Conservation (phyloP, 2,797 vertebrate species). For the Characodon lateralis region DNA sequence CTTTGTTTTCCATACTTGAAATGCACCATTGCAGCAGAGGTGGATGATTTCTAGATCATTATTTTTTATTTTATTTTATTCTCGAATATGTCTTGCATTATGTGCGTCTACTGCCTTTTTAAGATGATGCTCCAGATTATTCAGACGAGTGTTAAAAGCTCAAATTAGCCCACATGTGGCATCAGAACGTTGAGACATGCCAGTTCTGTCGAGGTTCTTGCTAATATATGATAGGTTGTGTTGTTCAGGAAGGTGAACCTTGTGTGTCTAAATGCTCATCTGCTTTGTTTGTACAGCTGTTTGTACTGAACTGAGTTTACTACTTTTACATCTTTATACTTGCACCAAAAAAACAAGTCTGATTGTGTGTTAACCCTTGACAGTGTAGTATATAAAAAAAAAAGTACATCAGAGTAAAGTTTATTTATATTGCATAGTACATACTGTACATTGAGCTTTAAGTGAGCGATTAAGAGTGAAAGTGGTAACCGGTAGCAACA, state of each 20-base stretch:
- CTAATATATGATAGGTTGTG: slow-evolving; percentile 37
- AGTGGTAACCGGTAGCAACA: neutral
- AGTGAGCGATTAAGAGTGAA: neutral
- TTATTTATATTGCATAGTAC: slow-evolving; percentile 57
- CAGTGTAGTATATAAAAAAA: slow-evolving; percentile 71
- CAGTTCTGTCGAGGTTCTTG: slow-evolving; percentile 41
- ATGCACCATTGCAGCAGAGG: slow-evolving; percentile 47
- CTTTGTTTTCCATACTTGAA: slow-evolving; percentile 68
- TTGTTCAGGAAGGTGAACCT: slow-evolving; percentile 31
- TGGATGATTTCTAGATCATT: slow-evolving; percentile 47
- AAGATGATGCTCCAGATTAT: slow-evolving; percentile 39
- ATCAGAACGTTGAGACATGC: slow-evolving; percentile 29
- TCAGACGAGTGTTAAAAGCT: slow-evolving; percentile 31
- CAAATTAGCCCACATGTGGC: slow-evolving; percentile 27
- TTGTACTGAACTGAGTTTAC: slow-evolving; percentile 79
- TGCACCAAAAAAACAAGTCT: slow-evolving; percentile 65
- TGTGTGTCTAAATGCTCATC: slow-evolving; percentile 58
- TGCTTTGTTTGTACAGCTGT: slow-evolving; percentile 77
- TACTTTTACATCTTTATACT: slow-evolving; percentile 83
- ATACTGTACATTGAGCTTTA: slow-evolving; percentile 27
- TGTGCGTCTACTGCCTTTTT: slow-evolving; percentile 64
- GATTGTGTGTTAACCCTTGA: slow-evolving; percentile 59
- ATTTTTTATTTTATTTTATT: slow-evolving; percentile 48
- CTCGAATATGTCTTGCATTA: slow-evolving; percentile 51
- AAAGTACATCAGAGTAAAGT: slow-evolving; percentile 53